Conservation (phyloP, 1,140 invertebrate species). For the Pogonomyrmex californicus region DNA sequence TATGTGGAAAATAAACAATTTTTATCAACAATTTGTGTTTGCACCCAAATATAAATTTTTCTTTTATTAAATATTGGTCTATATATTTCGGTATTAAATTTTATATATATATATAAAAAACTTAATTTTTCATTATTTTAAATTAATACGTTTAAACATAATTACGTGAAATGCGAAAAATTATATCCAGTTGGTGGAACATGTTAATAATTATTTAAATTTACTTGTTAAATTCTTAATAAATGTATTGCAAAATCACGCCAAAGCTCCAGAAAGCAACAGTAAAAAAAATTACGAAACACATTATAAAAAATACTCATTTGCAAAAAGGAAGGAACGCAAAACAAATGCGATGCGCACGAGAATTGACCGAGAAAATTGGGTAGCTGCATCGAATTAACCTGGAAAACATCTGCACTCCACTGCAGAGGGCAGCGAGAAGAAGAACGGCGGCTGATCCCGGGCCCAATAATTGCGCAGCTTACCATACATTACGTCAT, state of each 20-base stretch:
- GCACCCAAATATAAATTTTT: neutral
- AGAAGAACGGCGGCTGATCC: constrained; percentile 55
- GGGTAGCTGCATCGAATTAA: constrained; percentile 62
- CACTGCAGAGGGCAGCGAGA: constrained; percentile 5
- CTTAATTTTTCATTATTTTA: neutral
- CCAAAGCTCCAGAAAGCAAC: neutral
- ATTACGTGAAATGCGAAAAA: constrained; percentile 6
- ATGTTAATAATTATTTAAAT: constrained; percentile 15
- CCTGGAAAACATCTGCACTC: constrained; percentile 37
- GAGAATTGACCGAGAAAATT: constrained; percentile 66
- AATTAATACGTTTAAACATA: neutral
- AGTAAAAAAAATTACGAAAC: neutral
- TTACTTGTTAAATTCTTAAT: neutral
- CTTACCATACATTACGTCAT: constrained; percentile 59
- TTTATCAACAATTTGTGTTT: neutral
- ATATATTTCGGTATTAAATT: neutral
- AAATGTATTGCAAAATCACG: neutral
- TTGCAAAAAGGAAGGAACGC: neutral
- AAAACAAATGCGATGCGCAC: constrained; percentile 25
- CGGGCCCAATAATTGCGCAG: constrained; percentile 65
- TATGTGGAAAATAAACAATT: neutral
- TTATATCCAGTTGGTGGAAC: neutral
- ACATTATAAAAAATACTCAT: neutral
- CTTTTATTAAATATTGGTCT: neutral
- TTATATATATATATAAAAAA: too few relatives aligned